Evolutionary conservation across 2,113 vertebrate species (phyloP).

Genomic region (Puffinus mauretanicus): DNA sequence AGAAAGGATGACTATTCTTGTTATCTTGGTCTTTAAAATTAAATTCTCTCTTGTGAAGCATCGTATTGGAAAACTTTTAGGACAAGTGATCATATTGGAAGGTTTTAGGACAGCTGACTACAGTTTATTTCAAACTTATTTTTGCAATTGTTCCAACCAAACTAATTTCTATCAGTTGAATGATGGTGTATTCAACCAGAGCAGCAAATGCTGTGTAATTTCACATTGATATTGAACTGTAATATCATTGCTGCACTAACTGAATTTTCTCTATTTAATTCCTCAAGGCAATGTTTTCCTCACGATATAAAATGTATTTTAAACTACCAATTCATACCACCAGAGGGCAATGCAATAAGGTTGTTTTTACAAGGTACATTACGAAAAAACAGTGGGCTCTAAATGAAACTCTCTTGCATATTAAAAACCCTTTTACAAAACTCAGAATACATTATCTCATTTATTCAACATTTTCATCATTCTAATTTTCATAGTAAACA

Average conservation of each 20-base stretch:
- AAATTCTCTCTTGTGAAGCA: not conserved
- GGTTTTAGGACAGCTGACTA: not conserved
- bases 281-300: not conserved
- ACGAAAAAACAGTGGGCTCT: fast-evolving
- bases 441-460: not conserved
- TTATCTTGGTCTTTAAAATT: not conserved
- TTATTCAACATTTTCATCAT: not conserved
- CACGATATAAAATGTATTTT: not conserved
- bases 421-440: not conserved
- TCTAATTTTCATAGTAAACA: not conserved
- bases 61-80: not conserved
- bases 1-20: not conserved
- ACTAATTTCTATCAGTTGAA: not conserved
- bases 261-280: not conserved
- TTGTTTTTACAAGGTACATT: not conserved
- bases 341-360: slow-evolving; percentile 64
- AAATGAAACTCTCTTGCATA: not conserved
- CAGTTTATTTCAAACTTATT: not conserved
- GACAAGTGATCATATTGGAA: fast-evolving
- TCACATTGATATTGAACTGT: not conserved
- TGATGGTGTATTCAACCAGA: not conserved
- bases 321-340: slow-evolving; percentile 34
- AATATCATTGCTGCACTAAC: not conserved
- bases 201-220: not conserved
- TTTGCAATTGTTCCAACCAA: not conserved